Evolutionary conservation across 64 coral and sea anemone species (phyloP).

Genomic region (Stichodactyla mertensii): DNA sequence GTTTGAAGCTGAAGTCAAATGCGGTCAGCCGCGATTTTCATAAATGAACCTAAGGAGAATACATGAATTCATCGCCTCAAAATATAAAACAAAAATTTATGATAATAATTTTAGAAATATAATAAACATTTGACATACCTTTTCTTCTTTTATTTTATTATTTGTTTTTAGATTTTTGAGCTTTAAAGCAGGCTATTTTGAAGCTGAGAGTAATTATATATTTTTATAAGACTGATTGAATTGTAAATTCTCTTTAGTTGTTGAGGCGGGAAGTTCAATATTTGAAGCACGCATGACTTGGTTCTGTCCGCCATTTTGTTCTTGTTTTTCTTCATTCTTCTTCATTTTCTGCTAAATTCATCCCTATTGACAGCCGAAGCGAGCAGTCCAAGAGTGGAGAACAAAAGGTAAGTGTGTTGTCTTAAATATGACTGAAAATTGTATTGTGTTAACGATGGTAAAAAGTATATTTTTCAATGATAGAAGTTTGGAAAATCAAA

Average conservation of each 20-base stretch:
- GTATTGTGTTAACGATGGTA: too few relatives aligned
- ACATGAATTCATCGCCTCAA: too few relatives aligned
- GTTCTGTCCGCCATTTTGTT: background rate
- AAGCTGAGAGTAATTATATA: background rate
- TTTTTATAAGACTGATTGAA: background rate
- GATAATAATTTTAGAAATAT: too few relatives aligned
- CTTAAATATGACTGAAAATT: background rate
- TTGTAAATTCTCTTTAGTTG: background rate
- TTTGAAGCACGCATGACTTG: background rate
- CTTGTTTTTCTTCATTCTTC: background rate
- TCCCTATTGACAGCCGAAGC: background rate
- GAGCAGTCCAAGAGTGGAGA: background rate
- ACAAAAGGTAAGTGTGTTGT: background rate
- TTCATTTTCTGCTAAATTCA: background rate
- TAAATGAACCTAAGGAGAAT: background rate
- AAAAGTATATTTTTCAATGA: too few relatives aligned
- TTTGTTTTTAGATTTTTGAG: background rate
- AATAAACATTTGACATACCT: background rate
- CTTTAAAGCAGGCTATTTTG: background rate
- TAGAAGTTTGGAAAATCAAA: too few relatives aligned
- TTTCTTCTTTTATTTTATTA: background rate
- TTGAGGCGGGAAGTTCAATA: slow-evolving; percentile 5
- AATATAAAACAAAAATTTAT: too few relatives aligned
- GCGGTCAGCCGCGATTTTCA: background rate
- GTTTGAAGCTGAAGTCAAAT: background rate